Percentiles rank a stretch among this genome's conserved stretches.
phyloP scores from a whole-genome alignment of 2,113 vertebrate genomes.

The Chrysemys picta region DNA sequence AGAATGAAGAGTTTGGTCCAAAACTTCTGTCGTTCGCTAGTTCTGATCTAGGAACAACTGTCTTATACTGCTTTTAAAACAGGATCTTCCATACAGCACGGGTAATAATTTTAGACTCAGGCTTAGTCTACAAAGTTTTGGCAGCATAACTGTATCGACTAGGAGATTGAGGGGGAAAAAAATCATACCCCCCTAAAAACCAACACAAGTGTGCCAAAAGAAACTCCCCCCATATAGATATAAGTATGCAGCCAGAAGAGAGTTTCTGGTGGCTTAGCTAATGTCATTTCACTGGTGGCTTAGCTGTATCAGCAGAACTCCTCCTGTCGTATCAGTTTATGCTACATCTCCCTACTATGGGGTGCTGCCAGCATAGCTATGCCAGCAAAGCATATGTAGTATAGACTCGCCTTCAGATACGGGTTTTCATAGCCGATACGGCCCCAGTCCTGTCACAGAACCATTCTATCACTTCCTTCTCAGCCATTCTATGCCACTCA shows the following conservation, averaged over 20 bases:
- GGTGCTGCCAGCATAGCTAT: background rate
- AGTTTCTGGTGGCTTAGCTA: background rate
- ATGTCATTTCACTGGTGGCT: background rate
- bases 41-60: background rate
- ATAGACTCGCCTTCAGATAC: background rate
- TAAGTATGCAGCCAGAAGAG: background rate
- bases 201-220: background rate
- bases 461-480: background rate
- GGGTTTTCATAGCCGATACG: background rate
- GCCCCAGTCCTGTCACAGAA: background rate
- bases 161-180: background rate
- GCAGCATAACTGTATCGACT: background rate
- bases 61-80: background rate
- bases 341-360: background rate
- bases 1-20: fast-evolving
- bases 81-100: background rate
- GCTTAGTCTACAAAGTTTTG: background rate
- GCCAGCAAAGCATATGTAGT: background rate
- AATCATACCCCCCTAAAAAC: background rate
- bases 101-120: background rate
- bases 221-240: background rate
- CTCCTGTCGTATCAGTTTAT: background rate
- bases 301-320: background rate
- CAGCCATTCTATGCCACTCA: background rate
- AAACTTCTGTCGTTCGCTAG: background rate